Conservation (phyloP, 2,797 vertebrate species). For the Sarcoramphus papa region DNA sequence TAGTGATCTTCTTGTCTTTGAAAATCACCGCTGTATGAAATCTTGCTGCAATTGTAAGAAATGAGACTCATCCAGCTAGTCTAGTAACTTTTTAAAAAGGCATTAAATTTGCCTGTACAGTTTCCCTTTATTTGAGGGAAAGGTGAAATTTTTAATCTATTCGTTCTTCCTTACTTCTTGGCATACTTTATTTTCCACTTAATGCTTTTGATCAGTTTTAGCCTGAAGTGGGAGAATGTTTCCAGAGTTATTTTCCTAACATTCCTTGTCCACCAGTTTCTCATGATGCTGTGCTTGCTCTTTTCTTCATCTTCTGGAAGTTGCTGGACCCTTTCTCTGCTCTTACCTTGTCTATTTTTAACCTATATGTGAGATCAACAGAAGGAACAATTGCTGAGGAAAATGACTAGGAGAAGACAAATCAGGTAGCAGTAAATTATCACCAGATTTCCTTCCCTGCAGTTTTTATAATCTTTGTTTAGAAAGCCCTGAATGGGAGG, state of each 20-base stretch:
- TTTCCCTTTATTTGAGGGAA: constrained; percentile 31
- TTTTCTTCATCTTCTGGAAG: neutral
- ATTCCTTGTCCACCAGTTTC: neutral
- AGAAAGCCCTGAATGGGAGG: neutral
- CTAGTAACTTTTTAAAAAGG: neutral
- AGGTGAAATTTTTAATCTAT: neutral
- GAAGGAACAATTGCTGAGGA: neutral
- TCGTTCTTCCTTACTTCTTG: neutral
- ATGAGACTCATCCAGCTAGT: neutral
- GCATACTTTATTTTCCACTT: neutral
- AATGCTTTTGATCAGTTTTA: neutral
- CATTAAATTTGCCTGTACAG: neutral
- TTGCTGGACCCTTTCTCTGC: neutral
- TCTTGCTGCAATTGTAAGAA: neutral
- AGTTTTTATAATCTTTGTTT: neutral
- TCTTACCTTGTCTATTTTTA: neutral
- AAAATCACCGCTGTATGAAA: neutral
- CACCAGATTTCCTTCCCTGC: neutral
- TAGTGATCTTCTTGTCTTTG: neutral
- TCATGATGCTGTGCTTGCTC: neutral
- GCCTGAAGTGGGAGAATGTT: neutral
- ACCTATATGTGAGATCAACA: neutral
- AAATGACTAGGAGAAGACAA: neutral
- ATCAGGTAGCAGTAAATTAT: neutral
- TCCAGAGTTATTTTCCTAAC: neutral